Percentiles rank a stretch among this genome's conserved stretches.
Conservation (phyloP, 2,113 vertebrate species). For the Hydrochoerus hydrochaeris region DNA sequence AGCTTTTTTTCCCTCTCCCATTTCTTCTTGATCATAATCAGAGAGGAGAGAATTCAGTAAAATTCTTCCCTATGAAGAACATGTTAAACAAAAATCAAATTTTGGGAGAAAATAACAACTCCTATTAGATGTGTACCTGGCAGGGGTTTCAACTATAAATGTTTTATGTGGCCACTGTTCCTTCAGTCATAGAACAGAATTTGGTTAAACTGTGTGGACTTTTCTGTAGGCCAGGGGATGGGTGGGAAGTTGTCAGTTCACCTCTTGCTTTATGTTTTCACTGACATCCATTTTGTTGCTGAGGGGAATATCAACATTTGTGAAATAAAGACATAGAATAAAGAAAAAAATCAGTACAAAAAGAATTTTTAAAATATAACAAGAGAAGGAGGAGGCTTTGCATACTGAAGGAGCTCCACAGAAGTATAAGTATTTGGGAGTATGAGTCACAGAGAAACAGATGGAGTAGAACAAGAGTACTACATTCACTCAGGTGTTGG, state of each 20-base stretch:
- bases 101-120: constrained; percentile 61
- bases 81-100: constrained; percentile 58
- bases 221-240: constrained; percentile 54
- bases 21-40: constrained; percentile 71
- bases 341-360: neutral
- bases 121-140: constrained; percentile 27
- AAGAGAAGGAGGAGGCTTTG: neutral
- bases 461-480: neutral
- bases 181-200: constrained; percentile 66
- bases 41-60: constrained; percentile 66
- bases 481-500: neutral
- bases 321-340: constrained; percentile 48
- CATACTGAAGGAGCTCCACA: neutral
- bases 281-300: neutral
- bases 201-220: constrained; percentile 65
- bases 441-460: neutral
- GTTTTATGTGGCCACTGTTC: constrained; percentile 49
- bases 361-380: neutral
- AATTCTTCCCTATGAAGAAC: constrained; percentile 42
- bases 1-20: neutral
- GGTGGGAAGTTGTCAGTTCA: constrained; percentile 61
- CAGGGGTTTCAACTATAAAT: constrained; percentile 67
- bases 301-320: constrained; percentile 49
- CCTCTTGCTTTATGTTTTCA: constrained; percentile 65
- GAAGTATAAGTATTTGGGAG: neutral